Evolutionary conservation across 2,888 invertebrate species (phyloP), one percentile per base, ranked within the genome.

Genomic region (Onthophagus sagittarius): DNA sequence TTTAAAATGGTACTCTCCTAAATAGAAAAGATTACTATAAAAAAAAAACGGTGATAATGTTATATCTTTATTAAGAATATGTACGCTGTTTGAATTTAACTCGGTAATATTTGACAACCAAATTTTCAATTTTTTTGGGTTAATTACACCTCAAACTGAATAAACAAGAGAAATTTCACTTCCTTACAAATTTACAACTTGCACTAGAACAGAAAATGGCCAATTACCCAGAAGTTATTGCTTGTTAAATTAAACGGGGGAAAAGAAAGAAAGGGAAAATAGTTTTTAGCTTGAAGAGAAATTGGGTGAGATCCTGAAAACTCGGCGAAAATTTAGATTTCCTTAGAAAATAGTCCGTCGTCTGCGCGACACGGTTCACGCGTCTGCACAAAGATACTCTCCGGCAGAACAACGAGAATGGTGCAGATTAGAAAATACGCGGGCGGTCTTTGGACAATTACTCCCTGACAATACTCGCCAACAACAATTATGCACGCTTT

Each of bases 401-500:
- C 67, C 23, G 23, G 32, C 31, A 67, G 67, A 67, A 31, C 23
- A 32, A 31, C 32, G 32, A 23, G 67, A 13, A 23, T 67, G 31
- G 67, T 32, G 13, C 67, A 67, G 31, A 67, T 67, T 67, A 67
- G 67, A 67, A 67, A 67, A 67, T 32, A 67, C 23, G 32, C 67
- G 67, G 67, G 67, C 23, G 67, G 32, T 31, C 67, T 23, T 32
- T 32, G 23, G 67, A 67, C 67, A 67, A 67, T 67, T 67, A 67
- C 67, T n/a, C 67, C 7, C 31, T 23, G 13, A 67, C 67, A 67
- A 67, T 67, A 67, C 67, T 15, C 67, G 67, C 15, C 14, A 11
- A 64, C 14, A 23, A 64, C 23, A 23, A 67, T 67, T 67, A 67
- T 67, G 23, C 67, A 67, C 67, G 67, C 67, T 67, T 67, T 67